Percentiles rank a stretch among this genome's conserved stretches.
phyloP scores from a whole-genome alignment of 2,888 invertebrate genomes.

The Encarsia formosa region DNA sequence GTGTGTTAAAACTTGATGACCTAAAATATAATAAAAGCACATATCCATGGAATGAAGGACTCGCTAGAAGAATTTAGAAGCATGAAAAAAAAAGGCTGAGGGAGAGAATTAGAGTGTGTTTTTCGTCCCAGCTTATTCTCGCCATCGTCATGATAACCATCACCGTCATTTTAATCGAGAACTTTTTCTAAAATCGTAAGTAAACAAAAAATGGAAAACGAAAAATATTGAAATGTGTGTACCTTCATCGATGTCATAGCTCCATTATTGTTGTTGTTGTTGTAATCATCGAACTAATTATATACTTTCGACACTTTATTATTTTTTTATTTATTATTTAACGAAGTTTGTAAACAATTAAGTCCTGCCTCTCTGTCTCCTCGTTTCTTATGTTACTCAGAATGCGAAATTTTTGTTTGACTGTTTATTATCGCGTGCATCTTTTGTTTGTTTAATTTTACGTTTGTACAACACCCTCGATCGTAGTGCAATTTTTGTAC shows the following conservation, averaged over 20 bases:
- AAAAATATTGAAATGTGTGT: constrained; percentile 3
- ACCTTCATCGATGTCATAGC: constrained; percentile 25
- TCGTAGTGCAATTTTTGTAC: too few relatives aligned
- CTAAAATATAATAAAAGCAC: too few relatives aligned
- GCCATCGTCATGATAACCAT: not conserved
- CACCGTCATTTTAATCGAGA: not conserved
- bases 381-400: too few relatives aligned
- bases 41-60: too few relatives aligned
- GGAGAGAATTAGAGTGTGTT: not conserved
- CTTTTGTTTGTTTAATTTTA: too few relatives aligned
- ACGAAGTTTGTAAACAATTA: not conserved
- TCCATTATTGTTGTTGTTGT: constrained; percentile 23
- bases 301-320: too few relatives aligned
- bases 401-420: too few relatives aligned
- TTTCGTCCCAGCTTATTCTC: not conserved
- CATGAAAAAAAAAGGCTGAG: not conserved
- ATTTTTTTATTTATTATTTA: not conserved
- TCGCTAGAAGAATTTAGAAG: too few relatives aligned
- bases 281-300: constrained; percentile 16
- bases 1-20: too few relatives aligned
- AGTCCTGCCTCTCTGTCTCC: too few relatives aligned
- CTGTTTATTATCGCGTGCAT: too few relatives aligned
- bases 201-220: constrained; percentile 16
- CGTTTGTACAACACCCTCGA: too few relatives aligned
- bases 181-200: not conserved